Conservation (phyloP, 1,140 invertebrate species). For the Coenobita brevimanus region DNA sequence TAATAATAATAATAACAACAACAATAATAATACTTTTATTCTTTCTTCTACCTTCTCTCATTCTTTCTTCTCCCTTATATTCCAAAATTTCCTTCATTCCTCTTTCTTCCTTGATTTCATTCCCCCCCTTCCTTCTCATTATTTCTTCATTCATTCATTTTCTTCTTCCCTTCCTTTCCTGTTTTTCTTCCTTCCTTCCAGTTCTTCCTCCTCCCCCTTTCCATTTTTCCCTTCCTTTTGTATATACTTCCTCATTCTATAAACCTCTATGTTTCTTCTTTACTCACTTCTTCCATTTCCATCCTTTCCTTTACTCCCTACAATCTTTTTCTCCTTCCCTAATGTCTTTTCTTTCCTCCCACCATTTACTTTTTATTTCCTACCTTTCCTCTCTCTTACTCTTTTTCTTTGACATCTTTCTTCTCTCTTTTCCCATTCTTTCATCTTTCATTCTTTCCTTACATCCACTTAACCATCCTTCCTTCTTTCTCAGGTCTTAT, state of each 20-base stretch:
- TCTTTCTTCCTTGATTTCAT: too few species aligned
- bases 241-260: neutral
- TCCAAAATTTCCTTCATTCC: neutral
- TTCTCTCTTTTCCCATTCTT: slow-evolving; percentile 1
- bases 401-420: neutral
- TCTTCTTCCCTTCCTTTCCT: neutral
- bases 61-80: neutral
- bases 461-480: neutral
- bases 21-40: too few species aligned
- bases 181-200: neutral
- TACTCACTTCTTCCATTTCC: neutral
- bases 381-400: neutral
- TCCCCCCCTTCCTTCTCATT: too few species aligned
- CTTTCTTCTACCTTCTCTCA: too few species aligned
- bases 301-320: neutral
- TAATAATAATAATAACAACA: too few species aligned
- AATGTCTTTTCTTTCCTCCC: neutral
- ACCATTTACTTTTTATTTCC: too few species aligned
- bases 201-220: neutral
- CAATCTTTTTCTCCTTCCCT: neutral
- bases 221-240: neutral
- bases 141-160: too few species aligned
- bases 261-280: neutral
- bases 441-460: neutral
- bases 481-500: slow-evolving; percentile 15